Percentiles rank a stretch among this genome's conserved stretches.
Conservation (phyloP, 2,113 vertebrate genomes). For the Eclectus roratus region DNA sequence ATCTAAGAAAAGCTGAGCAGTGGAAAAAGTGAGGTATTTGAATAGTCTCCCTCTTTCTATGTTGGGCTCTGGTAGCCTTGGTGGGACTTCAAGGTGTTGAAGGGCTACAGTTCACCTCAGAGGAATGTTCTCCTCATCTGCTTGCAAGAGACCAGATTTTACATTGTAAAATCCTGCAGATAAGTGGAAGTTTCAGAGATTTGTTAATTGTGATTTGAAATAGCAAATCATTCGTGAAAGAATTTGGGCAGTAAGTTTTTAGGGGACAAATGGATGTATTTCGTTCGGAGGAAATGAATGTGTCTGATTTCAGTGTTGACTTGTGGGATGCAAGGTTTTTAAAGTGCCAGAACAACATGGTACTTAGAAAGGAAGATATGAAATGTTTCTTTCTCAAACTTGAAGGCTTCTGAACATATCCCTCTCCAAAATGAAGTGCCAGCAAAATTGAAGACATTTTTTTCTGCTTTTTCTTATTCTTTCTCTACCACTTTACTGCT, state of each 20-base stretch:
- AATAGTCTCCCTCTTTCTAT: neutral
- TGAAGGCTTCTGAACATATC: neutral
- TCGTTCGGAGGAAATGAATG: neutral
- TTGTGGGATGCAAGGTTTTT: neutral
- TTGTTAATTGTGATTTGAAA: neutral
- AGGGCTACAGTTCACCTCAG: neutral
- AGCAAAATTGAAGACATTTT: neutral
- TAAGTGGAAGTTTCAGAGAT: neutral
- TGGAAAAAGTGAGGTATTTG: slow-evolving; percentile 53
- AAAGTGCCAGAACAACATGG: neutral
- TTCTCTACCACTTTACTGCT: neutral
- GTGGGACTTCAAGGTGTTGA: neutral
- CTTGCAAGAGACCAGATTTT: neutral
- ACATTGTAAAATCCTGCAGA: neutral
- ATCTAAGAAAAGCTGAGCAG: slow-evolving; percentile 17
- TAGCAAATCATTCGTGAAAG: neutral
- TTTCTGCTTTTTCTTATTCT: neutral
- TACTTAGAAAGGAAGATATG: neutral
- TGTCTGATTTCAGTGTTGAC: neutral
- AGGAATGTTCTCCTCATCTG: neutral
- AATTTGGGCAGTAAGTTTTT: neutral
- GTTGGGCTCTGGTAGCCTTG: neutral
- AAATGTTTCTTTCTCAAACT: neutral
- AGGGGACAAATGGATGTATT: neutral
- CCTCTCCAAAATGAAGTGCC: neutral